Evolutionary conservation across 2,888 invertebrate species (phyloP), one percentile per base, ranked within the genome.

Genomic region (Tanaodytes sp.): DNA sequence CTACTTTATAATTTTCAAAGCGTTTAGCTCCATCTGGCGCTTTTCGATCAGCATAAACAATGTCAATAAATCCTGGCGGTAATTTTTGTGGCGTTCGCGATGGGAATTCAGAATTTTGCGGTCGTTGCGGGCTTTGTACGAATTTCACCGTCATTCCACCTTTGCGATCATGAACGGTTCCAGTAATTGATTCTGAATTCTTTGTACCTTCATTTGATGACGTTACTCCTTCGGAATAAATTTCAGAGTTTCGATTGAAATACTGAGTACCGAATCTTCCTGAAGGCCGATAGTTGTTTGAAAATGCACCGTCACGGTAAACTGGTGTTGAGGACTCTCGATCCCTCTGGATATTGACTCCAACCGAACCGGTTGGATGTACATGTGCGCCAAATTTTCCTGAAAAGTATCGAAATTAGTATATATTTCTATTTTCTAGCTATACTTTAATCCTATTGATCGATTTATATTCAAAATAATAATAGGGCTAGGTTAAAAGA

Each of bases 41-140:
- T 14, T 73, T 75, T 2, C 74, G 76, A 48, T 78, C 77, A 12
- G 81, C 78, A 45, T 84, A 84, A 14, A 82, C 72, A 14, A 84
- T 81, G 19, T 84, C 84, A n/a, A 84, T 76, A 48, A 76, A 84
- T 20, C 80, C 81, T 0, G 80, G 76, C 11, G 75, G 77, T 42
- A 74, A 57, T 36, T 79, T 77, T 37, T 15, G 36, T 39, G 58
- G 48, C n/a, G 20, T 54, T 51, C 18, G 55, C 14, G 65, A 42
- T 12, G 43, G 20, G 18, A 46, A 36, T 51, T 61, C 46, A 1
- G 61, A 40, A 30, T 61, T 51, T 48, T 49, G 57, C 5, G 42
- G 33, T 2, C 43, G 61, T 12, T 55, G 49, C 2, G 33, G 27
- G 12, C 39, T 51, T n/a, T 55, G 58, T n/a, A 62, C 1, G 27